Evolutionary conservation across 2,113 vertebrate species (phyloP), one percentile per base, ranked within the genome.

Genomic region (Trematomus loennbergii): DNA sequence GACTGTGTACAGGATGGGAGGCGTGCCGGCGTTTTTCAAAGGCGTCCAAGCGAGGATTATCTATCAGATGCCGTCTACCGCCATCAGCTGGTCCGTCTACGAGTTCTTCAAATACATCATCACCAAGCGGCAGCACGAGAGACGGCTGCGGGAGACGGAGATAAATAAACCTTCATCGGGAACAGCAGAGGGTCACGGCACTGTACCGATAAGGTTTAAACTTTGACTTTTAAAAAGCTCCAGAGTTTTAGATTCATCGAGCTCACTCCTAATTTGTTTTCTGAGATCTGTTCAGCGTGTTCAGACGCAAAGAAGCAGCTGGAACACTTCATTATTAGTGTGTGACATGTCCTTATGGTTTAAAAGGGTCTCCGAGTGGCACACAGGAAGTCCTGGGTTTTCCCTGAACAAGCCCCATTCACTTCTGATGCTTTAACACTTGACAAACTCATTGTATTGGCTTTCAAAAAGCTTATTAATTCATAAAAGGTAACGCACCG

Each of bases 31-130:
- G 72, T 99, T 99, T 91, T 99, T 99, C 91, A 96, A 97, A 93
- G 98, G 98, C 3, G 96, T 97, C 36, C 98, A 99, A 85, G 97
- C 98, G 0, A 93, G 98, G 17, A 78, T 99, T 78, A 98, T 99
- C 91, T 99, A 98, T 93, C 98, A 99, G 95, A 97, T 98, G 97
- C 98, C 98, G 92, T 99, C 98, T 3, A 99, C 98, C 0, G 98
- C 98, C 3, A 99, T 99, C 7, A 97, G 97, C 74, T 99, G 98
- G 98, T 99, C 98, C 0, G 97, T 99, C 85, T 99, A 99, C 2
- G 98, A 99, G 94, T 99, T 99, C 94, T 99, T 99, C 95, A 99
- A 99, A 76, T 98, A 99, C 91, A 81, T 97, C 87, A 96, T 99
- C 91, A 99, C 97, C 72, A 97, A 99, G 92, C 95, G 93, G 70